Evolutionary conservation across 92 coral and sea anemone genomes (phyloP), one percentile per base, ranked within the genome.

Genomic region (Porites rus): DNA sequence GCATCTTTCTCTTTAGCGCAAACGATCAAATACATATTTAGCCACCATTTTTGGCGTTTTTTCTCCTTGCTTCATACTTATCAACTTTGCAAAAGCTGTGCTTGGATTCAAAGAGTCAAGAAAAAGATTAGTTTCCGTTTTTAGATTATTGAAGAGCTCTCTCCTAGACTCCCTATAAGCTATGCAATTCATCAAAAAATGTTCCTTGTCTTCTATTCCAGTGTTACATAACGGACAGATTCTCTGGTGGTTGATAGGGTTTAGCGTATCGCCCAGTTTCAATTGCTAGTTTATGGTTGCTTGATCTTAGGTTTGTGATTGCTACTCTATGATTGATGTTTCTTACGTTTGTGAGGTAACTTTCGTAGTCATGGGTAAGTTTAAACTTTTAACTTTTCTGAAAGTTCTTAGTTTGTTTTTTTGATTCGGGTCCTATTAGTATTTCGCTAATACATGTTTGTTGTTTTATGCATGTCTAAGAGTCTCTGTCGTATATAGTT

Each of bases 371-470:
- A 25, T 25, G 2, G 28, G 28, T 10, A 8, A 51, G 20, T 64
- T 7, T n/a, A 10, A 4, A 59, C 9, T 6, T 22, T 76, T 71
- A 71, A 83, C 56, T 84, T 7, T 75, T 59, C 80, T 51, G 63
- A 67, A 13, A 10, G 67, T 60, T 83, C 87, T 25, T 25, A 25
- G 28, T 25, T 25, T 25, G 28, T 25, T 25, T 25, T 25, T 25
- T 25, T 25, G 1, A 16, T 64, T 63, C 20, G 16, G 52, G 58
- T 81, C 60, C 21, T 80, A 66, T 60, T 63, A 2, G 22, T 64
- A n/a, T 65, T 71, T 80, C 56, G 74, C 74, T 24, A 66, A 66
- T 4, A 75, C 85, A 81, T 56, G 56, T 71, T 73, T 81, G 85
- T 46, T 66, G 72, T 68, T 81, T 67, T 80, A 28, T 65, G 72